These are phyloP conservation scores for Ectemnius continuus DNA, from an alignment of 2,888 invertebrate species.

Conservation along the genomic window DNA sequence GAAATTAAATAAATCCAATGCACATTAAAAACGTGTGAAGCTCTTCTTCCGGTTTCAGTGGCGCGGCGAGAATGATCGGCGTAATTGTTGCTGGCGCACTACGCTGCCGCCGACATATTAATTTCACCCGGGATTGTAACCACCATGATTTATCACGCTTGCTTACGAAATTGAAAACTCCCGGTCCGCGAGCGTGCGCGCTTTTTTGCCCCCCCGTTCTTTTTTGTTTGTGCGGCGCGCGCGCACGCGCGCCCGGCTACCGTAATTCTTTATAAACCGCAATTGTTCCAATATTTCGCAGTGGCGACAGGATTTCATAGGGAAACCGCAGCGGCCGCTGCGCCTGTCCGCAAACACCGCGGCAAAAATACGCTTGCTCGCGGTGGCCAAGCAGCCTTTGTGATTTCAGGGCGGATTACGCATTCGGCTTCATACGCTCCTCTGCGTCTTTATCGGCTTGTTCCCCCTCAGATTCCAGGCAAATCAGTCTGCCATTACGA, in stretches of 20 bases:
- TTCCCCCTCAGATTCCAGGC: no score
- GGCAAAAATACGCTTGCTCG: no score
- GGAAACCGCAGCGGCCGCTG: no score
- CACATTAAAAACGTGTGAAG: background rate
- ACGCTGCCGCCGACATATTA: background rate
- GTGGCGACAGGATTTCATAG: background rate
- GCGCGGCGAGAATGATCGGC: background rate
- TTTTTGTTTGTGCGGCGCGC: background rate
- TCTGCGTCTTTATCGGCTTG: no score
- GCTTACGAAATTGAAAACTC: slow-evolving; percentile 4
- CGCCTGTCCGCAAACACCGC: no score
- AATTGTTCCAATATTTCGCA: slow-evolving; percentile 5
- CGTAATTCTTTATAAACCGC: slow-evolving; percentile 6
- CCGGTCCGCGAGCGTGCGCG: background rate
- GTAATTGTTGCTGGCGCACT: background rate
- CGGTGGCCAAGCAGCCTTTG: no score
- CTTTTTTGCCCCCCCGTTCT: background rate
- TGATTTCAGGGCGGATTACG: no score
- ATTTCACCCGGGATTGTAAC: background rate
- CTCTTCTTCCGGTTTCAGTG: background rate
- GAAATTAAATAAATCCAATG: slow-evolving; percentile 2
- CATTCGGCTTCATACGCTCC: no score
- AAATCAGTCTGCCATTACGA: no score
- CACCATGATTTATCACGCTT: background rate
- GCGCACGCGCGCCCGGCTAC: background rate